Base-by-base conservation (phyloP, 1,140 invertebrate species). In the Cylas formicarius region DNA sequence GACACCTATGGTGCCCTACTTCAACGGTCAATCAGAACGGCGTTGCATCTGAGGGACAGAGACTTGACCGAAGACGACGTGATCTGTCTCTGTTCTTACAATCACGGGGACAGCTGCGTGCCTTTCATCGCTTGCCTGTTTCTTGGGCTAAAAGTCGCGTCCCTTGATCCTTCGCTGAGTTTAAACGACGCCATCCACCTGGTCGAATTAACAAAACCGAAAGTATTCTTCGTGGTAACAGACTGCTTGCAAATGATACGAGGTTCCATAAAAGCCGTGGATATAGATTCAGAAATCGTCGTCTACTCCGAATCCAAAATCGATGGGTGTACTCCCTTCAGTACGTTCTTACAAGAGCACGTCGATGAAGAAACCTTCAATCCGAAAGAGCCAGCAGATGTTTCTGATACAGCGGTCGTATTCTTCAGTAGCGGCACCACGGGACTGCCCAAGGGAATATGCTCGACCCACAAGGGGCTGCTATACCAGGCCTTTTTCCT, bases 381-480 rank as follows among this genome's bases (percentile, higher is more conserved):
- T 36, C 62, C 62, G 19, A 27, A 31, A 13, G 31, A 31, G 22
- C 44, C 56, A 7, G 26, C 50, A 2, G 40, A 48, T 44, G 19
- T 52, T n/a, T n/a, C 48, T n/a, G 55, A 62, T 21, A 67, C 56
- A 1, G 61, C 57, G 4, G 27, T 61, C 0, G 61, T 73, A 10
- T 24, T 71, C 7, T 71, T 63, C 43, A 74, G 81, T 1, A 84
- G 81, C 53, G 84, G 84, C 4, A 84, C 82, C 3, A 86, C 82
- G 24, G 82, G 82, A 24, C 62, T 76, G 20, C 82, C 84, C 0
- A 88, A 88, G 64, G 82, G 81, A 9, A 81, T 83, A 0, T 73
- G 79, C 56, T 54, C 83, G 2, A 78, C 78, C 2, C 81, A 86
- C 48, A 49, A 57, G 36, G 23, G 45, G 11, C 11, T 57, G 13